Base-by-base conservation (phyloP, 2,888 invertebrate species). In the Seira musarum region DNA sequence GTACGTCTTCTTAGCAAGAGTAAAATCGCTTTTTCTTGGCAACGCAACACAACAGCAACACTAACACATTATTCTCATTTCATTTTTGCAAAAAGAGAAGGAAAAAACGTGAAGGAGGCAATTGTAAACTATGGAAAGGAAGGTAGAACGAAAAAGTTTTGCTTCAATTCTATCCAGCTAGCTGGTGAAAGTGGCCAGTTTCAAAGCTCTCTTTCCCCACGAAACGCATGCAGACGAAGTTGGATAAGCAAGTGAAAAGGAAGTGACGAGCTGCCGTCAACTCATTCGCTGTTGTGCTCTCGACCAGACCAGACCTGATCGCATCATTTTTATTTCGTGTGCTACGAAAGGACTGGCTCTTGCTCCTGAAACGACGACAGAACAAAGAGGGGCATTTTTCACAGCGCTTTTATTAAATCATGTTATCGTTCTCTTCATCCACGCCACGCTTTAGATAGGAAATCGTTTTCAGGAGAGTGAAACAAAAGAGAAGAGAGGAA, bases 211-310 rank as follows among this genome's bases (percentile, higher is more conserved):
- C 2, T 49, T n/a, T 49, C 3, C 49, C 2, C 49, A 49, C 2
- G 49, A 49, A 49, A 64, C 53, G 64, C 57, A 57, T 30, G 70
- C 77, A 77, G 77, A 77, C 77, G 64, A 57, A 19, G 70, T 24
- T 65, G 70, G 77, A 70, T 77, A 61, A 67, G 78, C 78, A 78
- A 49, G n/a, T 17, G 66, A 49, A 66, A 60, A 78, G 25, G 64
- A 70, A 49, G 49, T 49, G 49, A 49, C 49, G 49, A 49, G 49
- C 49, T 49, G 49, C 13, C 49, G 17, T 49, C 49, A n/a, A 49
- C 49, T 49, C 49, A 49, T 49, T 49, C 49, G 17, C 49, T 49
- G 3, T 49, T 49, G 49, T 13, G 49, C 49, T 2, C 49, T 49
- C 49, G 15, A 13, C 15, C 49, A 49, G 49, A 49, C 15, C 49